Conservation (phyloP, 2,113 vertebrate species). For the Lophochroa leadbeateri region DNA sequence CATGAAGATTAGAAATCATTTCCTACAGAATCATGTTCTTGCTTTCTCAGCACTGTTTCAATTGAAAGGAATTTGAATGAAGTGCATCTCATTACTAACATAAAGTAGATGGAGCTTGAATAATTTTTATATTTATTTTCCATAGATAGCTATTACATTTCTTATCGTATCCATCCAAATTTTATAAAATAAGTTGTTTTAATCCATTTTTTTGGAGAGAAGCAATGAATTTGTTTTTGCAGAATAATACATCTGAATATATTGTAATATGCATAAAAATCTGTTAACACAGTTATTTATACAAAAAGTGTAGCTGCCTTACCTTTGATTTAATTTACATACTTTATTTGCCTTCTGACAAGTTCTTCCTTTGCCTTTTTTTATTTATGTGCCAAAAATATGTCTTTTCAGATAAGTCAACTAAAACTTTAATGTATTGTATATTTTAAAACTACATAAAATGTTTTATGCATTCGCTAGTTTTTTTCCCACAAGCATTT, state of each 20-base stretch:
- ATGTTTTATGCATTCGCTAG: slow-evolving; percentile 75
- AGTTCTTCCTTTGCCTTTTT: slow-evolving; percentile 81
- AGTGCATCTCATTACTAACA: slow-evolving; percentile 85
- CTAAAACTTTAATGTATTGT: slow-evolving; percentile 81
- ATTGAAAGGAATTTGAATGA: slow-evolving; percentile 88
- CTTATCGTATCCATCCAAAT: slow-evolving; percentile 83
- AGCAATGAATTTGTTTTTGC: slow-evolving; percentile 82
- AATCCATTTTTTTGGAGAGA: slow-evolving; percentile 80
- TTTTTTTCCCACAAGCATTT: slow-evolving; percentile 66
- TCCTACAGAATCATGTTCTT: slow-evolving; percentile 82
- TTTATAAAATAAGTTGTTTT: slow-evolving; percentile 84
- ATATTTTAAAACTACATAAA: slow-evolving; percentile 82
- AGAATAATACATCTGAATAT: slow-evolving; percentile 80
- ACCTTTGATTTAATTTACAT: slow-evolving; percentile 87
- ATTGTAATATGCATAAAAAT: slow-evolving; percentile 83
- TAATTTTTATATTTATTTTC: slow-evolving; percentile 86
- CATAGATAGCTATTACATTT: slow-evolving; percentile 80
- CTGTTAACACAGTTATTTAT: slow-evolving; percentile 84
- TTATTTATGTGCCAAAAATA: slow-evolving; percentile 84
- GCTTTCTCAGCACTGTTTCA: slow-evolving; percentile 85
- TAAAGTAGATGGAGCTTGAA: slow-evolving; percentile 85
- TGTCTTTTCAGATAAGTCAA: slow-evolving; percentile 83
- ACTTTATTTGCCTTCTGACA: slow-evolving; percentile 83
- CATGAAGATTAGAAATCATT: slow-evolving; percentile 86
- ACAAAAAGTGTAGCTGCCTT: slow-evolving; percentile 82